Evolutionary conservation across 2,113 vertebrate genomes (phyloP).

Genomic region (Tenrec ecaudatus): DNA sequence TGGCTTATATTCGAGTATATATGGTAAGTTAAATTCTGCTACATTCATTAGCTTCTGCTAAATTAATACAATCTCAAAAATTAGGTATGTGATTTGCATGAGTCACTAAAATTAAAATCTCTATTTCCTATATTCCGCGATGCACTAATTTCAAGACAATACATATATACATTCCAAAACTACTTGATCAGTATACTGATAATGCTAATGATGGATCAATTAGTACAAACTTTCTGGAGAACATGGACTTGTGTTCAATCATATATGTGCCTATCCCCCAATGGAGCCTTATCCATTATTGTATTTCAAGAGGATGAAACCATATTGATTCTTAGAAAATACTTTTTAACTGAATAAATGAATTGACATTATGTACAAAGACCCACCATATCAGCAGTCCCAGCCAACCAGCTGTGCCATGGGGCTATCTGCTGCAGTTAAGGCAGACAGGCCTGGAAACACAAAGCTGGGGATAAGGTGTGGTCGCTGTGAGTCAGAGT

Average conservation of each 20-base stretch:
- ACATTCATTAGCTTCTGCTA: neutral
- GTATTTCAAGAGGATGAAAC: neutral
- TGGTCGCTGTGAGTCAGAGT: too few species aligned
- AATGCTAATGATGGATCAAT: neutral
- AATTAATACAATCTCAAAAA: constrained; percentile 4
- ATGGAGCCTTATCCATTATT: neutral
- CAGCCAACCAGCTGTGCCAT: too few species aligned
- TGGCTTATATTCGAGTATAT: too few species aligned
- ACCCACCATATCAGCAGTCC: neutral
- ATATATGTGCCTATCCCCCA: neutral
- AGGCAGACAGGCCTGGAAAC: too few species aligned
- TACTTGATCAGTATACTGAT: neutral
- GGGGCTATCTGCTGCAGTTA: too few species aligned
- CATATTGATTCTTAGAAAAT: neutral
- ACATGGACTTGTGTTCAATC: neutral
- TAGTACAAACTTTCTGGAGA: neutral
- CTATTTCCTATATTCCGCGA: constrained; percentile 16
- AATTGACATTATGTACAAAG: constrained; percentile 18
- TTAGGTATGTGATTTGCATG: neutral
- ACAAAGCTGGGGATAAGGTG: too few species aligned
- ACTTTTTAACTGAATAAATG: constrained; percentile 6
- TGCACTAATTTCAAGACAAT: constrained; percentile 6
- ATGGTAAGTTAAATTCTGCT: neutral
- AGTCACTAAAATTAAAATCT: constrained; percentile 40
- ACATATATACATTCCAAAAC: neutral